phyloP scores from a whole-genome alignment of 1,140 invertebrate species.

The Gryon sp. region DNA sequence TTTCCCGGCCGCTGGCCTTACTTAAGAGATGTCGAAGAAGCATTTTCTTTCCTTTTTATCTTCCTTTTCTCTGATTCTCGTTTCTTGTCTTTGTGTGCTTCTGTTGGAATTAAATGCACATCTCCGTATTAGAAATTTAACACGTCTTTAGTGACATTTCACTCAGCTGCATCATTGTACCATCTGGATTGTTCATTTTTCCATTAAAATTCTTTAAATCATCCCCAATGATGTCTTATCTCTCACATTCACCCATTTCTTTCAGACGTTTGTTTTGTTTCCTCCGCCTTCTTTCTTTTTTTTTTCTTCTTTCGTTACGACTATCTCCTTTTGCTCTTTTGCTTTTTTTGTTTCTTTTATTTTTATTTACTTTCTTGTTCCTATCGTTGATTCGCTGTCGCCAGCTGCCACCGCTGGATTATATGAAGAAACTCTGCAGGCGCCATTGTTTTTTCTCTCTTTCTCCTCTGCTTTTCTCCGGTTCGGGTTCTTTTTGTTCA shows the following conservation, averaged over 20 bases:
- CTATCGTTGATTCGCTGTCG: conserved; percentile 8
- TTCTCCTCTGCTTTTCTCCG: background rate
- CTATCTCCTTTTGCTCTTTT: too few relatives aligned
- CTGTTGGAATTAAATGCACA: too few relatives aligned
- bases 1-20: conserved; percentile 33
- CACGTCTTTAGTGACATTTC: background rate
- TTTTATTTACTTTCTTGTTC: too few relatives aligned
- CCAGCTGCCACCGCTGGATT: conserved; percentile 10
- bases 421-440: conserved; percentile 11
- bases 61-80: background rate
- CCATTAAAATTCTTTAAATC: background rate
- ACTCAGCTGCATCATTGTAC: background rate
- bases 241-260: conserved; percentile 1
- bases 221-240: conserved; percentile 2
- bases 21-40: conserved; percentile 62
- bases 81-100: background rate
- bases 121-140: too few relatives aligned
- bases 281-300: background rate
- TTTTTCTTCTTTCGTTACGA: background rate
- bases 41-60: conserved; percentile 32
- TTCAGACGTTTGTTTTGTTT: background rate
- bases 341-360: conserved; percentile 12
- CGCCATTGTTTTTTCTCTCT: conserved; percentile 35
- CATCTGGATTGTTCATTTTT: conserved; percentile 15
- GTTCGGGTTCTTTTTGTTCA: conserved; percentile 12